phyloP scores from a whole-genome alignment of 2,888 invertebrate species.

The Drosophila formosana region DNA sequence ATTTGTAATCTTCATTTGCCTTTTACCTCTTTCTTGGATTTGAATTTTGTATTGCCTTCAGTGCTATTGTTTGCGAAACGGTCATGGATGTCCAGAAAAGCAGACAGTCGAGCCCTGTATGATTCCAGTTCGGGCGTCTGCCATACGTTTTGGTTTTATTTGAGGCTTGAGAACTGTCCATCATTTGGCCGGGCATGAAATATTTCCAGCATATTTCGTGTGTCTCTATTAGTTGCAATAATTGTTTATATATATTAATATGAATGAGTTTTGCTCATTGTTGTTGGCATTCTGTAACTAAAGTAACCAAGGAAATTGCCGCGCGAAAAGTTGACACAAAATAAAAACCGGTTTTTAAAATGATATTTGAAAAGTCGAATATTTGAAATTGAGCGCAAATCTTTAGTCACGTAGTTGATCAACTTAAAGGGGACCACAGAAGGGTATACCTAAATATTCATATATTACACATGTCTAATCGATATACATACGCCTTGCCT shows the following conservation, averaged over 20 bases:
- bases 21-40: constrained; percentile 42
- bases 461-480: constrained; percentile 57
- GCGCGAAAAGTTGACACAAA: constrained; percentile 64
- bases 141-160: constrained; percentile 88
- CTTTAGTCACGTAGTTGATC: constrained; percentile 32
- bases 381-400: constrained; percentile 50
- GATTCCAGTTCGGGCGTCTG: constrained; percentile 22
- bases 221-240: constrained; percentile 16
- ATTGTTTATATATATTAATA: constrained; percentile 9
- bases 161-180: constrained; percentile 90
- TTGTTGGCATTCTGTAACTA: constrained; percentile 78
- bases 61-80: constrained; percentile 90
- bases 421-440: constrained; percentile 32
- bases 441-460: constrained; percentile 34
- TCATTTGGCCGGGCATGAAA: constrained; percentile 73
- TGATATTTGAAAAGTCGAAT: constrained; percentile 30
- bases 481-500: constrained; percentile 52
- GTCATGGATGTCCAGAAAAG: constrained; percentile 88
- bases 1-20: constrained; percentile 45
- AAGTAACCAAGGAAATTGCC: constrained; percentile 67
- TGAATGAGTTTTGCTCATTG: constrained; percentile 7
- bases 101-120: constrained; percentile 28
- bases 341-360: constrained; percentile 63
- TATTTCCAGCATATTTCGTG: not conserved
- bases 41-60: constrained; percentile 88